phyloP scores from a whole-genome alignment of 2,888 invertebrate species.

The Protophormia terraenovae region DNA sequence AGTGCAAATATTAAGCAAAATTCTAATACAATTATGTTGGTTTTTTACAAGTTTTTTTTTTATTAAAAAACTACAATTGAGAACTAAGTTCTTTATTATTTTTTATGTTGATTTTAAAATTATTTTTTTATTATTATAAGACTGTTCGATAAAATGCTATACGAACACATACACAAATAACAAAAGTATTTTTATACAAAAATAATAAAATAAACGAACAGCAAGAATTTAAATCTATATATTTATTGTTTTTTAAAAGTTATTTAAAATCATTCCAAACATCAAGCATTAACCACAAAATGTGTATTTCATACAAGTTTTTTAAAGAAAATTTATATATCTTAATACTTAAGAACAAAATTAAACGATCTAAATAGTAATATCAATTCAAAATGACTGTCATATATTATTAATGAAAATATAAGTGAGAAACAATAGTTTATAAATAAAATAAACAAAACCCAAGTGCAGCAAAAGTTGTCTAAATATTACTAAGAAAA shows the following conservation, averaged over 20 bases:
- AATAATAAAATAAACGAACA: neutral
- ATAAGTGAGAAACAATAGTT: neutral
- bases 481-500: conserved; percentile 38
- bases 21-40: neutral
- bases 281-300: neutral
- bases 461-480: conserved; percentile 29
- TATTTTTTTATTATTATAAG: conserved; percentile 22
- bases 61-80: conserved; percentile 36
- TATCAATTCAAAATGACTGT: conserved; percentile 38
- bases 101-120: conserved; percentile 43
- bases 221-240: conserved; percentile 23
- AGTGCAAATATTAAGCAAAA: neutral
- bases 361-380: conserved; percentile 33
- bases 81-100: conserved; percentile 36
- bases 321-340: conserved; percentile 2
- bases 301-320: neutral
- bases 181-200: neutral
- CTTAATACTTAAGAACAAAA: conserved; percentile 35
- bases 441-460: conserved; percentile 1
- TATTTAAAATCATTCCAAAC: conserved; percentile 54
- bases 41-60: neutral
- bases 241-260: conserved; percentile 36
- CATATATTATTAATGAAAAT: conserved; percentile 14
- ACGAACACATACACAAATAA: neutral
- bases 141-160: neutral